A percentile compares a stretch with the other conserved stretches of the same genome.
These are phyloP conservation scores for Plutella xylostella DNA, from an alignment of 2,888 invertebrate species.

Conservation along the genomic window DNA sequence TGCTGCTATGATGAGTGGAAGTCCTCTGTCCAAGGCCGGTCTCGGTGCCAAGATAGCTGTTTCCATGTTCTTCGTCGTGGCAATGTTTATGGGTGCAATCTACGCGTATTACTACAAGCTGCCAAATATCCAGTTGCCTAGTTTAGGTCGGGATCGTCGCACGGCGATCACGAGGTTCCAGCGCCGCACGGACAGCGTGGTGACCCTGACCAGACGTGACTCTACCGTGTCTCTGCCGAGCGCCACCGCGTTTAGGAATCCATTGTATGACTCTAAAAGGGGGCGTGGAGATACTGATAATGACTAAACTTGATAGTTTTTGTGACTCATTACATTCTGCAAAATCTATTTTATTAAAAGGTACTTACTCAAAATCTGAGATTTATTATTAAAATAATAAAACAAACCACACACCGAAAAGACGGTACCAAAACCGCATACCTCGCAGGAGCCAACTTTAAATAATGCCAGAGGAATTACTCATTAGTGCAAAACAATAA, in stretches of 20 bases:
- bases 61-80: slow-evolving; percentile 43
- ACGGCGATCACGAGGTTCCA: slow-evolving; percentile 35
- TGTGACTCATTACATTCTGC: too few species aligned
- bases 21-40: slow-evolving; percentile 36
- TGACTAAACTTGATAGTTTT: background rate
- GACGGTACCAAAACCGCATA: background rate
- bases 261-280: slow-evolving; percentile 51
- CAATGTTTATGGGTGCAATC: slow-evolving; percentile 31
- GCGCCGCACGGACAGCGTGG: slow-evolving; percentile 48
- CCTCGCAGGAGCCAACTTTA: background rate
- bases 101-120: slow-evolving; percentile 48
- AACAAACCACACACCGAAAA: too few species aligned
- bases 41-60: slow-evolving; percentile 40
- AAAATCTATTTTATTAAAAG: too few species aligned
- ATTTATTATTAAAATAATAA: too few species aligned
- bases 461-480: background rate
- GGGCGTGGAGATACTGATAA: slow-evolving; percentile 34
- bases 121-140: slow-evolving; percentile 26
- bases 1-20: slow-evolving; percentile 33
- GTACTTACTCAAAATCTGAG: too few species aligned
- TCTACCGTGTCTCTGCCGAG: slow-evolving; percentile 29
- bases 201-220: slow-evolving; percentile 49
- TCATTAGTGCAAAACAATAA: background rate
- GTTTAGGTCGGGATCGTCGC: slow-evolving; percentile 18
- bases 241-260: slow-evolving; percentile 49